Evolutionary conservation across 2,888 invertebrate species (phyloP).

Genomic region (Diarsia dahlii): DNA sequence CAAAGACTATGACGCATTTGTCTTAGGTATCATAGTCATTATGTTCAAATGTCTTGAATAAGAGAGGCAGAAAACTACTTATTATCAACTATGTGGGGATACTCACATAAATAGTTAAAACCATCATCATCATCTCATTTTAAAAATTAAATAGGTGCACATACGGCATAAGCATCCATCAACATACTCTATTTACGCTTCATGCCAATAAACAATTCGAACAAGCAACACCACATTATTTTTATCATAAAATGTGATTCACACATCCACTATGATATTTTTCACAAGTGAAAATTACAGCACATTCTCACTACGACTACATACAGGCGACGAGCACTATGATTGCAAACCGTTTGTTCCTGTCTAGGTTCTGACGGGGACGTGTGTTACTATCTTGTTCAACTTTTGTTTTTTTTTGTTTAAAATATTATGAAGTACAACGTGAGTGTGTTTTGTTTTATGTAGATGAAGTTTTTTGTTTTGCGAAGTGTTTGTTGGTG

Average conservation of each 20-base stretch:
- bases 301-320: slow-evolving; percentile 6
- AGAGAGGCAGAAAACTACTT: too few relatives aligned
- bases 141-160: too few relatives aligned
- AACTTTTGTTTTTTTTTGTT: slow-evolving; percentile 19
- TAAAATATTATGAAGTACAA: slow-evolving; percentile 17
- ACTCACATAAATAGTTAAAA: too few relatives aligned
- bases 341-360: slow-evolving; percentile 53
- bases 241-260: slow-evolving; percentile 33
- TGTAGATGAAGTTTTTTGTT: slow-evolving; percentile 2
- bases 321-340: slow-evolving; percentile 21
- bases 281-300: slow-evolving; percentile 54
- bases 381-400: slow-evolving; percentile 20
- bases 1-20: too few relatives aligned
- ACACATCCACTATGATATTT: slow-evolving; percentile 23
- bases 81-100: too few relatives aligned
- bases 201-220: slow-evolving; percentile 11
- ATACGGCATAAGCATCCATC: not conserved
- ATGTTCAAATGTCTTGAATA: too few relatives aligned
- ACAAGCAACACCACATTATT: slow-evolving; percentile 8
- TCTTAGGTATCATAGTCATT: too few relatives aligned
- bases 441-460: slow-evolving; percentile 33
- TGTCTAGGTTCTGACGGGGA: slow-evolving; percentile 39
- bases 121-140: too few relatives aligned
- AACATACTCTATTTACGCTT: not conserved
- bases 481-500: not conserved